A percentile compares a stretch with the other conserved stretches of the same genome.
Evolutionary conservation across 2,113 vertebrate species (phyloP).

Genomic region (Gasterosteus aculeatus): DNA sequence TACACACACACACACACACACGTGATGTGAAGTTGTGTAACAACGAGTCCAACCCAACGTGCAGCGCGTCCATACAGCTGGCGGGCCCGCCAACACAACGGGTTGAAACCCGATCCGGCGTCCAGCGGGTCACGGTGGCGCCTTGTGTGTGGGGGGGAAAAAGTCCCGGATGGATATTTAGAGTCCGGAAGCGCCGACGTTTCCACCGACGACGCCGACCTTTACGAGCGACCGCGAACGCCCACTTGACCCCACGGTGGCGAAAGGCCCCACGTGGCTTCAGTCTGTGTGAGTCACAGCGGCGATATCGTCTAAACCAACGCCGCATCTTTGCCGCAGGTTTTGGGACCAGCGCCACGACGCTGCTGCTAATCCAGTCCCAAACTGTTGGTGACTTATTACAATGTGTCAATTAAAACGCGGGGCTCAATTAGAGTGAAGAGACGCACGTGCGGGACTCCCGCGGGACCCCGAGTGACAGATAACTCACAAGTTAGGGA

Average conservation of each 20-base stretch:
- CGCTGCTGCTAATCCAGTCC: constrained; percentile 33
- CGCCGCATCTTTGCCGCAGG: not conserved
- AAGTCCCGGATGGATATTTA: constrained; percentile 18
- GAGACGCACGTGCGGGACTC: constrained; percentile 69
- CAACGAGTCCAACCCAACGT: constrained; percentile 6
- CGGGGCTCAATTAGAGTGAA: constrained; percentile 78
- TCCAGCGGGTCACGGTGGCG: constrained; percentile 26
- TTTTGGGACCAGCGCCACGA: constrained; percentile 15
- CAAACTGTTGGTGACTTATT: constrained; percentile 58
- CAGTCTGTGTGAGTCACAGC: not conserved
- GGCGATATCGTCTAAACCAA: constrained; percentile 3
- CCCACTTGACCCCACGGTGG: not conserved
- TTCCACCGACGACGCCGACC: not conserved
- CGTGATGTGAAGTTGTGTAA: constrained; percentile 45
- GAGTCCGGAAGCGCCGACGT: not conserved
- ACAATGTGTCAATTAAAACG: constrained; percentile 77
- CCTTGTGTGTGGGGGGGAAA: not conserved
- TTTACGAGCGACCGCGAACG: too few relatives aligned
- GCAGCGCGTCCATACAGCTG: constrained; percentile 11
- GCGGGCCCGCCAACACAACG: constrained; percentile 60
- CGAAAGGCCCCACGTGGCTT: not conserved
- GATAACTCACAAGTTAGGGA: constrained; percentile 77
- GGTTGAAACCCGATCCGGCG: constrained; percentile 54
- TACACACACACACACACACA: not conserved
- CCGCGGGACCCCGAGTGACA: constrained; percentile 75